Evolutionary conservation across 2,888 invertebrate genomes (phyloP), one percentile per base, ranked within the genome.

Genomic region (Acleris emargana): DNA sequence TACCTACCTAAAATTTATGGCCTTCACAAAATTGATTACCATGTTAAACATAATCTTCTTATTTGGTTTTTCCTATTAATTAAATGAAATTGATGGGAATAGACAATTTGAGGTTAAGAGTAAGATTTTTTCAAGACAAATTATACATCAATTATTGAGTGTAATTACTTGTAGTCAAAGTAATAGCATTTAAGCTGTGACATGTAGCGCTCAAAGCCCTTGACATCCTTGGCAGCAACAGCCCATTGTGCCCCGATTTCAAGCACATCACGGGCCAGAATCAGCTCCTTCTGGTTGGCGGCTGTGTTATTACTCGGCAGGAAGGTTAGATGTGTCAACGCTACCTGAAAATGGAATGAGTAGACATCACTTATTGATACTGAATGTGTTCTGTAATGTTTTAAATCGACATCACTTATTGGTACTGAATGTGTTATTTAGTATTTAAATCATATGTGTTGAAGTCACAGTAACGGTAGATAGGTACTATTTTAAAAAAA

Each of bases 181-280:
- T 99, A 99, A 82, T 99, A 99, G 83, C 97, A 97, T 87, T 99
- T 99, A 53, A 99, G 90, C 87, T 99, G 99, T 11, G 99, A 97
- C 95, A 99, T 98, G 80, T 98, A 99, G 77, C 99, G 94, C 83
- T 99, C 99, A 87, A 99, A 99, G 0, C 98, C 96, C 70, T 97
- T 97, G 71, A 99, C 97, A 91, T 99, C 98, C 82, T 97, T 96
- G 22, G 94, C 95, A 3, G 97, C 96, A 67, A 99, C 98, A 73
- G 99, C 98, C 95, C 98, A 98, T 85, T 98, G 97, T 2, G 98
- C 99, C 53, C 98, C 98, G 73, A 99, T 97, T 94, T 99, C 99
- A 60, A 99, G 92, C 64, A 98, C 95, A 87, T 99, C 98, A 73
- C 98, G 94, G 1, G 98, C 98, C 69, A 98, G 89, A 54, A 98